phyloP scores from a whole-genome alignment of 2,888 invertebrate species.

The Drosophila neutralis region DNA sequence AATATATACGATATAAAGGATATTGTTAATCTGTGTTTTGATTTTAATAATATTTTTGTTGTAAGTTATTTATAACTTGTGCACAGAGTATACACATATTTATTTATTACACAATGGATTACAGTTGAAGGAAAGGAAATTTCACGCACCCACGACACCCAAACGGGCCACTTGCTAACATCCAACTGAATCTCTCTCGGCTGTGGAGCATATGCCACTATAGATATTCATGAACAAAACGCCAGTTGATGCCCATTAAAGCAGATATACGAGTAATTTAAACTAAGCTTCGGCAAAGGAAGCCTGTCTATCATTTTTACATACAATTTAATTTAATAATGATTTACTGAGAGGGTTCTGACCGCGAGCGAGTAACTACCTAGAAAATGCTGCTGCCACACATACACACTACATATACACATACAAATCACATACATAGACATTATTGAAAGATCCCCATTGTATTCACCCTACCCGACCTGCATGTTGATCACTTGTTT shows the following conservation, averaged over 20 bases:
- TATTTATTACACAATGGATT: conserved; percentile 16
- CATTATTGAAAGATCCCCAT: conserved; percentile 28
- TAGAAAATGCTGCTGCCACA: conserved; percentile 19
- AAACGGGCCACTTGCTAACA: conserved; percentile 53
- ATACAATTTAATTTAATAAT: conserved; percentile 79
- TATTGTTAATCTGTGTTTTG: background rate
- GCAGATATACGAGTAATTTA: conserved; percentile 48
- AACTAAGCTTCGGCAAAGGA: conserved; percentile 44
- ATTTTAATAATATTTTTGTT: background rate
- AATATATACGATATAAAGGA: conserved; percentile 4
- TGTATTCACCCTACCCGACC: conserved; percentile 31
- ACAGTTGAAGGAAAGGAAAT: conserved; percentile 9
- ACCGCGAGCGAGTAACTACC: conserved; percentile 21
- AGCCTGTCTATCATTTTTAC: conserved; percentile 57
- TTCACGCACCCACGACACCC: conserved; percentile 61
- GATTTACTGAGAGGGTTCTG: conserved; percentile 71
- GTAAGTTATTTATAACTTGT: background rate
- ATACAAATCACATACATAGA: background rate
- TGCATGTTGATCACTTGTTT: conserved; percentile 36
- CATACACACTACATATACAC: background rate
- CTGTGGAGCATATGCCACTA: conserved; percentile 10
- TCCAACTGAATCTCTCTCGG: conserved; percentile 59
- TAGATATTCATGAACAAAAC: conserved; percentile 30
- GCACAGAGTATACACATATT: background rate
- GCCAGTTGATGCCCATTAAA: conserved; percentile 50